Percentiles rank a stretch among this genome's conserved stretches.
Conservation (phyloP, 2,888 invertebrate genomes). For the Callosobruchus maculatus region DNA sequence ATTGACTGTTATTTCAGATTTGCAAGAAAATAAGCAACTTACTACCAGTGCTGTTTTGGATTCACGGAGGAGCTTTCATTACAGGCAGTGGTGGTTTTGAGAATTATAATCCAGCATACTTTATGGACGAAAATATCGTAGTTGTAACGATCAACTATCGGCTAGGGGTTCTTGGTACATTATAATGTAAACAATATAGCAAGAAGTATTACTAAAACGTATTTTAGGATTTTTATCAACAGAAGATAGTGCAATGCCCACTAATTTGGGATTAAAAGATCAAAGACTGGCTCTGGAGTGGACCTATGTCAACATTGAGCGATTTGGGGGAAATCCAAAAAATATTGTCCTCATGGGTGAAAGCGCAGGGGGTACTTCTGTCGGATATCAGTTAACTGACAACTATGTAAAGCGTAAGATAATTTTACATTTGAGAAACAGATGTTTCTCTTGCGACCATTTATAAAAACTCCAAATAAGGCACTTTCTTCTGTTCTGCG, state of each 20-base stretch:
- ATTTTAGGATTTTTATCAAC: neutral
- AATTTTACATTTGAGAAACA: no score
- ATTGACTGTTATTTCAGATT: slow-evolving; percentile 12
- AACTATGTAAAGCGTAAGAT: no score
- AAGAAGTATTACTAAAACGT: no score
- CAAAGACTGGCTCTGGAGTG: neutral
- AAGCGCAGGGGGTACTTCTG: neutral
- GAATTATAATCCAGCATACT: neutral
- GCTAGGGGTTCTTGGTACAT: neutral
- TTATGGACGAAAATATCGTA: slow-evolving; percentile 3
- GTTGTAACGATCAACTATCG: neutral
- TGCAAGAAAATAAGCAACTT: slow-evolving; percentile 1
- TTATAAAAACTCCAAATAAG: no score
- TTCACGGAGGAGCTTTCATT: neutral
- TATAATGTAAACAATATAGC: no score
- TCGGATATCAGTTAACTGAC: neutral
- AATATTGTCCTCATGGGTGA: neutral
- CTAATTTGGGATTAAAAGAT: neutral
- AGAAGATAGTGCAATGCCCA: neutral
- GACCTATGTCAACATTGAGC: neutral
- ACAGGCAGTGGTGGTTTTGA: neutral
- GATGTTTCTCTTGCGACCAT: no score
- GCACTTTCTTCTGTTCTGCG: no score
- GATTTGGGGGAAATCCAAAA: neutral
- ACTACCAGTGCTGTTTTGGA: neutral